phyloP scores from a whole-genome alignment of 2,888 invertebrate species.

The Rotaria sp. region DNA sequence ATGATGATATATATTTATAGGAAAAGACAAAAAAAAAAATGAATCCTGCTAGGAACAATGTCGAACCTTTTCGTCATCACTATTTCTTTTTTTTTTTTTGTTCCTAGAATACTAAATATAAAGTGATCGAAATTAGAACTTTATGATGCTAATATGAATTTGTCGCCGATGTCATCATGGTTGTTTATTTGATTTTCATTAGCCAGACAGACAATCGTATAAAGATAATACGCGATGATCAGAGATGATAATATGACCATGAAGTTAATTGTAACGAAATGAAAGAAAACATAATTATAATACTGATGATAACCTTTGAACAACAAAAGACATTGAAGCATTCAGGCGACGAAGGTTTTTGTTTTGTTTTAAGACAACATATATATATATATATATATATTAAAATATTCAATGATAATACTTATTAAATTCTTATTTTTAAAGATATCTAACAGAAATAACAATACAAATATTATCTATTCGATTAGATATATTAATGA shows the following conservation, averaged over 20 bases:
- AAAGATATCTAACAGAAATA: no score
- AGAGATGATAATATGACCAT: neutral
- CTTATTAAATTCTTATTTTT: no score
- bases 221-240: neutral
- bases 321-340: neutral
- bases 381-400: no score
- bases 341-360: neutral
- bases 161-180: neutral
- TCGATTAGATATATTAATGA: no score
- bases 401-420: no score
- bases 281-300: neutral
- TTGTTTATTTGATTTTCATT: neutral
- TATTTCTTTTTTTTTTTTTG: no score
- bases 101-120: no score
- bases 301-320: neutral
- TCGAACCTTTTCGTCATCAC: no score
- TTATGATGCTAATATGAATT: neutral
- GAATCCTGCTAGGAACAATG: no score
- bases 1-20: neutral
- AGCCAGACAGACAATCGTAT: neutral
- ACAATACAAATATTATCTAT: no score
- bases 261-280: neutral
- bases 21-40: neutral
- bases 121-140: no score
- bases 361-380: neutral